Evolutionary conservation across 1,140 invertebrate genomes (phyloP).

Genomic region (Drosophila ogumai): DNA sequence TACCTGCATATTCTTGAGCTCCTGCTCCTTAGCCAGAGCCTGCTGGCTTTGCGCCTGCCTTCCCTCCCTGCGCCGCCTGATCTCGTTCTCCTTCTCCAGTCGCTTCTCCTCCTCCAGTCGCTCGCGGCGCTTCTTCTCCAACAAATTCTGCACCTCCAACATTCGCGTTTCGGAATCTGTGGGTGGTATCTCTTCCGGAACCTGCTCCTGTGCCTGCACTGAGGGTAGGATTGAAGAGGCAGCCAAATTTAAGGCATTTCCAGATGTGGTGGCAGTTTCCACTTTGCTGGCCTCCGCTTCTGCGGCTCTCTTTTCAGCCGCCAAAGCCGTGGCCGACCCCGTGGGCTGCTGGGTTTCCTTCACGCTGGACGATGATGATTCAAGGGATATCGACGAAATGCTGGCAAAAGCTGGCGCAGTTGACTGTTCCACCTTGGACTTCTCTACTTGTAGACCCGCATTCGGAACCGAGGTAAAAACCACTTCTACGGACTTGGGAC

Average conservation of each 20-base stretch:
- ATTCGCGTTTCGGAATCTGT: neutral
- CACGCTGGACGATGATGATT: constrained; percentile 3
- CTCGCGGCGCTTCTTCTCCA: constrained; percentile 36
- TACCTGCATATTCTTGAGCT: constrained; percentile 89
- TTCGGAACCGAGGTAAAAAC: neutral
- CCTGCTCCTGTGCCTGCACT: neutral
- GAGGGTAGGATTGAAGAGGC: constrained; percentile 13
- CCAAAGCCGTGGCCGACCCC: constrained; percentile 19
- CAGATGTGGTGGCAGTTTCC: neutral
- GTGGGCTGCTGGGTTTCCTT: neutral
- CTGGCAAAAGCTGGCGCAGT: constrained; percentile 2
- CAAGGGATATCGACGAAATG: constrained; percentile 3
- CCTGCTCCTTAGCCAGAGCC: constrained; percentile 90
- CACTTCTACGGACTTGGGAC: neutral
- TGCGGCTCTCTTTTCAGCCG: constrained; percentile 23
- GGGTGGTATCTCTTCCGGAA: neutral
- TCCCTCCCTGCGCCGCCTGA: constrained; percentile 89
- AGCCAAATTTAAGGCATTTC: neutral
- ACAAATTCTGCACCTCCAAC: constrained; percentile 30
- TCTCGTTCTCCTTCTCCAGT: constrained; percentile 86
- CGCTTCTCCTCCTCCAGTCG: constrained; percentile 46
- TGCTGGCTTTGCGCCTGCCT: constrained; percentile 90
- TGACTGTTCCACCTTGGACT: neutral
- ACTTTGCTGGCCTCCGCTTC: constrained; percentile 1
- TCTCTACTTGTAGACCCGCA: neutral